Evolutionary conservation across 2,797 vertebrate species (phyloP).

Genomic region (Gymnoscopelus microlampas): DNA sequence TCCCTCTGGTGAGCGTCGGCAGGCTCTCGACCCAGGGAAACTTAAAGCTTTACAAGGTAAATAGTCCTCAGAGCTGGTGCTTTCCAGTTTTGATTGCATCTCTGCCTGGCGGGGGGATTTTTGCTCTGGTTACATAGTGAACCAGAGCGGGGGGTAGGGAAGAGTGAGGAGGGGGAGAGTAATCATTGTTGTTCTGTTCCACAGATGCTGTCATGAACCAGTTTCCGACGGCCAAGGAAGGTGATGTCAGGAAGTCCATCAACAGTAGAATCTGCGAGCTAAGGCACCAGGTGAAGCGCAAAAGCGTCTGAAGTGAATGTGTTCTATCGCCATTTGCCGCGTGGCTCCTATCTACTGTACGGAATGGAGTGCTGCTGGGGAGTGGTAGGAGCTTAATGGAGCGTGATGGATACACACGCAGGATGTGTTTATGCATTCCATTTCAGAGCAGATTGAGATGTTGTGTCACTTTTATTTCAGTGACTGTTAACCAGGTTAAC

Average conservation of each 20-base stretch:
- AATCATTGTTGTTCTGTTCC: constrained; percentile 7
- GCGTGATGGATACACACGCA: constrained; percentile 17
- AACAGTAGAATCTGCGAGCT: neutral
- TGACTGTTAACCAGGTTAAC: too few relatives aligned
- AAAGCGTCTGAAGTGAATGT: too few relatives aligned
- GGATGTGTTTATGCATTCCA: constrained; percentile 6
- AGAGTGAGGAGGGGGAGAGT: neutral
- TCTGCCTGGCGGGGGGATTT: neutral
- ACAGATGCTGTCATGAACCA: constrained; percentile 12
- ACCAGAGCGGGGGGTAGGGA: neutral
- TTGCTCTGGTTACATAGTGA: neutral
- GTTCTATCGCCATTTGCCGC: too few relatives aligned
- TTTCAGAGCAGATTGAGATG: neutral
- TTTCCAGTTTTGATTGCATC: neutral
- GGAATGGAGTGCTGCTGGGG: too few relatives aligned
- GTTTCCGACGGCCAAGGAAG: constrained; percentile 8
- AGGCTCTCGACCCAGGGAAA: constrained; percentile 17
- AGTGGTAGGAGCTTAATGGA: constrained; percentile 3
- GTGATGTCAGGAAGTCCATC: constrained; percentile 10
- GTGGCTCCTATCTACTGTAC: too few relatives aligned
- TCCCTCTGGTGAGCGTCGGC: constrained; percentile 8
- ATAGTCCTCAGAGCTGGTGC: constrained; percentile 1
- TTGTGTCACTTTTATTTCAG: too few relatives aligned
- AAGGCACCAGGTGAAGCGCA: too few relatives aligned
- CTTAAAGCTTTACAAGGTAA: constrained; percentile 24